Evolutionary conservation across 2,888 invertebrate genomes (phyloP).

Genomic region (Oligia fasciuncula): DNA sequence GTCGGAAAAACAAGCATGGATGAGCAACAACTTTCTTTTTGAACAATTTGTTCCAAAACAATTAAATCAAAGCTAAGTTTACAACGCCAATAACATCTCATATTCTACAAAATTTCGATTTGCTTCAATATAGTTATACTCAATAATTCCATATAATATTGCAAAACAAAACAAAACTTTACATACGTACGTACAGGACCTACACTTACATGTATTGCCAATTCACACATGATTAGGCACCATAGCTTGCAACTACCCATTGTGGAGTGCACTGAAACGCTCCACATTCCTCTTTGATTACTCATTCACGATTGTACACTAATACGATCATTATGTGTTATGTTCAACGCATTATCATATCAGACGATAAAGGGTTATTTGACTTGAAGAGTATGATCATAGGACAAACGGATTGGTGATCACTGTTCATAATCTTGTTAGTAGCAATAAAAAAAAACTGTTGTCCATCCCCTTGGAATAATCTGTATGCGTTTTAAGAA

Average conservation of each 20-base stretch:
- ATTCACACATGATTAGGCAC: slow-evolving; percentile 54
- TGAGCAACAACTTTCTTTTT: not conserved
- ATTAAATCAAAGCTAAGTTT: not conserved
- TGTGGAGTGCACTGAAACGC: slow-evolving; percentile 56
- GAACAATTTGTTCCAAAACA: not conserved
- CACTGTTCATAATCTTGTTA: not conserved
- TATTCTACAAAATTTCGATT: not conserved
- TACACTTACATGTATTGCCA: slow-evolving; percentile 33
- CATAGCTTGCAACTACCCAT: slow-evolving; percentile 48
- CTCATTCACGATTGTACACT: slow-evolving; percentile 68
- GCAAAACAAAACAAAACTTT: slow-evolving; percentile 8
- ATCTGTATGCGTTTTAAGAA: not conserved
- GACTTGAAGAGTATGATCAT: not conserved
- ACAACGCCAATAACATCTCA: too few species aligned
- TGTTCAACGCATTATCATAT: slow-evolving; percentile 39
- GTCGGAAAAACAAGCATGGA: not conserved
- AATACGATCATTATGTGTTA: slow-evolving; percentile 42
- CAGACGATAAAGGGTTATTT: slow-evolving; percentile 14
- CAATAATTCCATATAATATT: not conserved
- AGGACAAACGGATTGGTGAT: not conserved
- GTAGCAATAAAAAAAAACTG: too few species aligned
- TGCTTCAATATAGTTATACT: not conserved
- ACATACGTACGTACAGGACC: not conserved
- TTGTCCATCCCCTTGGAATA: not conserved
- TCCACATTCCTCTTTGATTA: slow-evolving; percentile 70